These are phyloP conservation scores for Odontophorus gujanensis DNA, from an alignment of 2,113 vertebrate genomes.

Conservation along the genomic window DNA sequence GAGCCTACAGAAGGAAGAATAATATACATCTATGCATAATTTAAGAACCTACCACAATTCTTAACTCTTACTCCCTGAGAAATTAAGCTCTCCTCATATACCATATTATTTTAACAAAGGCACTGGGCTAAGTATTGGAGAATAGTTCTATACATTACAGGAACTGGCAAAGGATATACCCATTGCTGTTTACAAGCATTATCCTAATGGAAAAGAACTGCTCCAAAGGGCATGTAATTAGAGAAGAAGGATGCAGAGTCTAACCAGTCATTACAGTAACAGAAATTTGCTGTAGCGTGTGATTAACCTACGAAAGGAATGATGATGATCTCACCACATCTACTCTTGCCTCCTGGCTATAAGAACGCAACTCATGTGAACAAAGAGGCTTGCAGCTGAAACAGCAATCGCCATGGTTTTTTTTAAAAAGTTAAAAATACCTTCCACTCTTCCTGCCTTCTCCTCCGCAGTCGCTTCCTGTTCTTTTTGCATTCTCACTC, in stretches of 20 bases:
- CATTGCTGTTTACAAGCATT: background rate
- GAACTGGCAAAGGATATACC: background rate
- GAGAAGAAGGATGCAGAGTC: conserved; percentile 40
- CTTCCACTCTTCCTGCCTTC: conserved; percentile 45
- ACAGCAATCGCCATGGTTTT: background rate
- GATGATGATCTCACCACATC: conserved; percentile 30
- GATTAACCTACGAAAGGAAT: conserved; percentile 55
- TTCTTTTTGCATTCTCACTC: conserved; percentile 18
- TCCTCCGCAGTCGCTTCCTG: conserved; percentile 56
- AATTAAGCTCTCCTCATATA: background rate
- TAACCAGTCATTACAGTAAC: conserved; percentile 54
- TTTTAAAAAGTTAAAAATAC: conserved; percentile 45
- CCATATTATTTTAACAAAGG: conserved; percentile 4
- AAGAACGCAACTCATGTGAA: conserved; percentile 12
- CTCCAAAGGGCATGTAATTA: conserved; percentile 41
- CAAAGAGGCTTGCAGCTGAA: conserved; percentile 17
- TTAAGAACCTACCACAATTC: background rate
- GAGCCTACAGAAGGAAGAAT: background rate
- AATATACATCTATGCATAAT: background rate
- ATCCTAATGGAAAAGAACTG: background rate
- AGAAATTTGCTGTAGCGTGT: background rate
- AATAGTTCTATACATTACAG: background rate
- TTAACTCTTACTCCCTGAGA: background rate
- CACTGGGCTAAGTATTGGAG: background rate
- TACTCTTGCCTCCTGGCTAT: conserved; percentile 39